A percentile compares a stretch with the other conserved stretches of the same genome.
phyloP scores from a whole-genome alignment of 2,888 invertebrate genomes.

The Campoplex capitator region DNA sequence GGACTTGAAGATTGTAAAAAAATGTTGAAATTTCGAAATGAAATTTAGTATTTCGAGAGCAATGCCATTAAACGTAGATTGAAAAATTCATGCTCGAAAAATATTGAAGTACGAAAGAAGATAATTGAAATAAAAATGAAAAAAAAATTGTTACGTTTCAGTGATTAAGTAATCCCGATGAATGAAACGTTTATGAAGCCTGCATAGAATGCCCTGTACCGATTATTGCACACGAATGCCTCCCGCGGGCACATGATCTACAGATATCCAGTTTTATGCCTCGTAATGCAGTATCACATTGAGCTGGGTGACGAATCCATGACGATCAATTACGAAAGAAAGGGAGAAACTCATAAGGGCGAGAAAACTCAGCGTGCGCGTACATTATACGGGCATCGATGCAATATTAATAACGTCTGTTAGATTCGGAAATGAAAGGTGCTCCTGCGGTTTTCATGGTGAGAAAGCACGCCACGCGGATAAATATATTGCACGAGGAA shows the following conservation, averaged over 20 bases:
- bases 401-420: constrained; percentile 81
- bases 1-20: neutral
- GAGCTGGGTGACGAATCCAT: constrained; percentile 76
- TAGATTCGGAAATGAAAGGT: constrained; percentile 71
- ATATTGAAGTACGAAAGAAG: neutral
- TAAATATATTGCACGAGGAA: constrained; percentile 36
- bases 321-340: constrained; percentile 78
- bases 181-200: neutral
- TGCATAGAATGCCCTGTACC: constrained; percentile 12
- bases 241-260: constrained; percentile 47
- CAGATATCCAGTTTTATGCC: constrained; percentile 40
- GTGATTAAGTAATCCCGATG: neutral
- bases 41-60: neutral
- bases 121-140: neutral
- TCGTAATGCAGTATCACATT: constrained; percentile 21
- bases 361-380: constrained; percentile 47
- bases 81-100: neutral
- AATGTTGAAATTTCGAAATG: neutral
- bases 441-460: constrained; percentile 56
- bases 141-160: neutral
- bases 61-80: neutral
- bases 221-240: constrained; percentile 25
- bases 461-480: constrained; percentile 36
- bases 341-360: constrained; percentile 56
- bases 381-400: constrained; percentile 72